These are phyloP conservation scores for Eulemur rufifrons DNA, from an alignment of 2,113 vertebrate genomes.

Conservation along the genomic window DNA sequence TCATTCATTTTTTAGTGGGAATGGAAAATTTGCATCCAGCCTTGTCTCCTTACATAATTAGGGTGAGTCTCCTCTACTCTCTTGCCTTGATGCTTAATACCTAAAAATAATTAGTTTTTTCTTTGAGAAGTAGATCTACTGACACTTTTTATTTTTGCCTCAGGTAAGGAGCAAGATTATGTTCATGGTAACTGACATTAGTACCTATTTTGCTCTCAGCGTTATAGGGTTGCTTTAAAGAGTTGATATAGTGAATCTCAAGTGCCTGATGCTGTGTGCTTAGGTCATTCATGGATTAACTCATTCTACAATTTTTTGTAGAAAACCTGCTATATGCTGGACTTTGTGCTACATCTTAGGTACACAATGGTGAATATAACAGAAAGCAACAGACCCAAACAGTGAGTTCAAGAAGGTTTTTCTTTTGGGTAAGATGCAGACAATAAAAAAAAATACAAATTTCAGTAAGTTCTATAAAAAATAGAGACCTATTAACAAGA, in stretches of 20 bases:
- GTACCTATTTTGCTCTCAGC: not conserved
- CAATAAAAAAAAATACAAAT: not conserved
- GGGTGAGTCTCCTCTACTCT: slow-evolving; percentile 58
- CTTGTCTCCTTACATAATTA: slow-evolving; percentile 52
- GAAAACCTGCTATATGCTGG: not conserved
- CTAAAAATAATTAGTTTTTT: slow-evolving; percentile 68
- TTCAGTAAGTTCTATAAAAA: not conserved
- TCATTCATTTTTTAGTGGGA: slow-evolving; percentile 58
- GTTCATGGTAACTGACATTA: not conserved
- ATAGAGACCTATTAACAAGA: not conserved
- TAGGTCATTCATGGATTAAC: not conserved
- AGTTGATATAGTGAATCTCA: not conserved
- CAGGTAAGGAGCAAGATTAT: not conserved
- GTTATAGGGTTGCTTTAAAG: not conserved
- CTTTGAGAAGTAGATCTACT: slow-evolving; percentile 57
- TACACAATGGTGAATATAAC: not conserved
- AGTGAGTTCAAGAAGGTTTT: not conserved
- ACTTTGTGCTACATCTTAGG: not conserved
- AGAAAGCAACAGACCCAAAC: not conserved
- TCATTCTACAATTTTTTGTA: not conserved
- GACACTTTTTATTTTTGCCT: slow-evolving; percentile 48
- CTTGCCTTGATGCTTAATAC: slow-evolving; percentile 47
- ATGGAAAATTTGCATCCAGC: slow-evolving; percentile 21
- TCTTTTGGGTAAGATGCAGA: not conserved
- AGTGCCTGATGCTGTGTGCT: not conserved